Percentiles rank a stretch among this genome's conserved stretches.
These are phyloP conservation scores for Temnothorax nylanderi DNA, from an alignment of 1,140 invertebrate genomes.

Conservation along the genomic window DNA sequence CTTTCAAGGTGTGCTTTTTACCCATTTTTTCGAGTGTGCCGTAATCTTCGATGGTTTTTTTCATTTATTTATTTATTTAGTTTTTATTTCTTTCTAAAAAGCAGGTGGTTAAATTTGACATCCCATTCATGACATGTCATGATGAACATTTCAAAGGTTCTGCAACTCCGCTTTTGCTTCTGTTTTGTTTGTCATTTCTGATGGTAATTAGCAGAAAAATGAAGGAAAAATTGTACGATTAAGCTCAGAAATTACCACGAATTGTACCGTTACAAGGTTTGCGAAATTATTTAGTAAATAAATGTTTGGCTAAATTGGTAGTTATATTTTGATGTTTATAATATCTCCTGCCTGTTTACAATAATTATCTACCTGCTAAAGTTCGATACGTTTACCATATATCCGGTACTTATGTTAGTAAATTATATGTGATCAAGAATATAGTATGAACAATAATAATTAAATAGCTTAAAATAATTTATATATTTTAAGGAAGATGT, in stretches of 20 bases:
- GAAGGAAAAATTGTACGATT: not conserved
- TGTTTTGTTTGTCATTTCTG: not conserved
- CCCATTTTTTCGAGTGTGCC: not conserved
- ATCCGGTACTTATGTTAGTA: not conserved
- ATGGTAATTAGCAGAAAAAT: slow-evolving; percentile 26
- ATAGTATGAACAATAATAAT: not conserved
- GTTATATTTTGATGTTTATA: slow-evolving; percentile 17
- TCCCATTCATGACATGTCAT: not conserved
- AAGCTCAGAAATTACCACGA: not conserved
- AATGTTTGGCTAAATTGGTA: not conserved
- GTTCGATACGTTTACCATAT: slow-evolving; percentile 2
- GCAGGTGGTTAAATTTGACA: not conserved
- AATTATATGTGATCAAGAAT: slow-evolving; percentile 10
- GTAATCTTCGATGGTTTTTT: slow-evolving; percentile 25
- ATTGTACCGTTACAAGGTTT: not conserved
- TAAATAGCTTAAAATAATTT: not conserved
- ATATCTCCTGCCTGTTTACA: slow-evolving; percentile 8
- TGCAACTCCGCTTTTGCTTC: not conserved
- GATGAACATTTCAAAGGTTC: not conserved
- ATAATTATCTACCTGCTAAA: not conserved
- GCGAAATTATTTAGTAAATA: slow-evolving; percentile 14
- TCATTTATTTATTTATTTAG: not conserved
- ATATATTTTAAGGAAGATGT: not conserved
- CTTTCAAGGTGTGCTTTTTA: not conserved
- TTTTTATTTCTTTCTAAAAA: not conserved